Conservation (phyloP, 2,797 vertebrate species). For the Chloroceryle inda region DNA sequence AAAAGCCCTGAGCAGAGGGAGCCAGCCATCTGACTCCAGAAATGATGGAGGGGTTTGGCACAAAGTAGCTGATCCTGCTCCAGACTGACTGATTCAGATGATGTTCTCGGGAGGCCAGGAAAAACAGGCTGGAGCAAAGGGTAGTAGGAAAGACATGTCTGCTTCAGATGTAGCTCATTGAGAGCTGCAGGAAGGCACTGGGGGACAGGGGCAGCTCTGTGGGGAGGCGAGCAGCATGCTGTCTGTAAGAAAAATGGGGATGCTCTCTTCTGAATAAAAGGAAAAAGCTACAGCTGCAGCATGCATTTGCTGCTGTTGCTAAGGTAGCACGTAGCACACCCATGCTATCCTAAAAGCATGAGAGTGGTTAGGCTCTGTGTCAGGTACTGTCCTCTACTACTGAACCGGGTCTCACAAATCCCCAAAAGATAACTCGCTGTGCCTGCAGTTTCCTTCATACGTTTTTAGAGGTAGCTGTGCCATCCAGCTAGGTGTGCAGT, state of each 20-base stretch:
- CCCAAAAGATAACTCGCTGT: not conserved
- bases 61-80: slow-evolving; percentile 16
- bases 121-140: not conserved
- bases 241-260: not conserved
- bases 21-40: slow-evolving; percentile 19
- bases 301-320: slow-evolving; percentile 33
- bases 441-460: not conserved
- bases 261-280: not conserved
- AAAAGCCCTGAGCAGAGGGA: slow-evolving; percentile 12
- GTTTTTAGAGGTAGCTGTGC: not conserved
- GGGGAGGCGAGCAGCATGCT: not conserved
- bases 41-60: not conserved
- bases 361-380: not conserved
- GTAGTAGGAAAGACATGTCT: not conserved
- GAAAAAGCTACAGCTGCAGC: slow-evolving; percentile 44
- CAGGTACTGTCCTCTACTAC: not conserved
- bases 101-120: slow-evolving; percentile 21
- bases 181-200: not conserved
- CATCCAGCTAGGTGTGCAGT: not conserved
- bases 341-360: not conserved
- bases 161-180: not conserved
- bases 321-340: slow-evolving; percentile 19
- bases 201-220: not conserved
- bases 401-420: not conserved
- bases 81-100: slow-evolving; percentile 17